These are phyloP conservation scores for Radopholus similis DNA, from an alignment of 1,140 invertebrate genomes.

Conservation along the genomic window DNA sequence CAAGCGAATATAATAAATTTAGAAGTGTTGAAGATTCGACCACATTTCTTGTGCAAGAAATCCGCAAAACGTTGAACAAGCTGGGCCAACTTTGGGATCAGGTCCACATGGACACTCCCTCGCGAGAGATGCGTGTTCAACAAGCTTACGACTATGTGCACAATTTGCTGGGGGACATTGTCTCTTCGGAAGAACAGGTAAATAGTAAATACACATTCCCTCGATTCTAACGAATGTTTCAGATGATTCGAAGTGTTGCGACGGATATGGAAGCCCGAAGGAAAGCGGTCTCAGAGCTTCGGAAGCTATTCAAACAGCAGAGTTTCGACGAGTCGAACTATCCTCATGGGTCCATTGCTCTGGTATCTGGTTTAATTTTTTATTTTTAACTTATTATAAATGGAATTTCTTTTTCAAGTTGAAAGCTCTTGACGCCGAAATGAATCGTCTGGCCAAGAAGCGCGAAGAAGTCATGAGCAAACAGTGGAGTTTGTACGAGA, in stretches of 20 bases:
- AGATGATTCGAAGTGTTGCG: not conserved
- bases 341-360: slow-evolving; percentile 3
- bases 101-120: slow-evolving; percentile 12
- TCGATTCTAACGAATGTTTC: no score
- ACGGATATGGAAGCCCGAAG: slow-evolving; percentile 1
- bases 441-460: not conserved
- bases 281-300: not conserved
- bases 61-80: not conserved
- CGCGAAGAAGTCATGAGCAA: not conserved
- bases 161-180: slow-evolving; percentile 8
- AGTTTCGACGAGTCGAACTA: slow-evolving; percentile 3
- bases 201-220: no score
- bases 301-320: slow-evolving; percentile 1
- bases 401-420: not conserved
- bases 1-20: not conserved
- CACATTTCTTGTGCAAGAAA: not conserved
- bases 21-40: slow-evolving; percentile 1
- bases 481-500: slow-evolving; percentile 2
- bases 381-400: not conserved
- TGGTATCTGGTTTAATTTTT: not conserved
- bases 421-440: slow-evolving; percentile 10
- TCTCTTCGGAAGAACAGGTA: not conserved
- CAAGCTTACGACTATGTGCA: not conserved
- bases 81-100: slow-evolving; percentile 13
- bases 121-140: not conserved